Conservation (phyloP, 2,888 invertebrate species). For the Augochlorella aurata region DNA sequence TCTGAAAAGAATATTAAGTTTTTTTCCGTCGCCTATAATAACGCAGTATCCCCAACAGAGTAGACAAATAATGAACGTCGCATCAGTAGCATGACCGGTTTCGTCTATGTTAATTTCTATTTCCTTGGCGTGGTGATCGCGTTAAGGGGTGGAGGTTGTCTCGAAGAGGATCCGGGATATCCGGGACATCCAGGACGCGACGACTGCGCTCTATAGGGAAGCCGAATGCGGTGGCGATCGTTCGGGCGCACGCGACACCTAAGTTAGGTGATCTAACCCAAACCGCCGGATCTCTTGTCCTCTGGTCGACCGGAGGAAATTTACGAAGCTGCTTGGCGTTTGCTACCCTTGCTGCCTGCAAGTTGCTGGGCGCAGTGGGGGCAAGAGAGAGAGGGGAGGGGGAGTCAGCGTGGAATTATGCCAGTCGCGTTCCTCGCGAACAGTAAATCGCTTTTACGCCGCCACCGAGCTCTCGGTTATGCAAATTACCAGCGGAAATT, state of each 20-base stretch:
- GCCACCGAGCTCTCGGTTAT: not conserved
- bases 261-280: not conserved
- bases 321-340: conserved; percentile 5
- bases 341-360: not conserved
- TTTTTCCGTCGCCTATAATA: too few relatives aligned
- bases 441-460: conserved; percentile 10
- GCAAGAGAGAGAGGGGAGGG: too few relatives aligned
- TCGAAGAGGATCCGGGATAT: not conserved
- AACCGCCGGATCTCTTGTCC: not conserved
- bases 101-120: not conserved
- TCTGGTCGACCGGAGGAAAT: conserved; percentile 8
- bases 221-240: not conserved
- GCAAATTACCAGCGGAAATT: conserved; percentile 6
- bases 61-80: too few relatives aligned
- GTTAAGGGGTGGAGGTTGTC: not conserved
- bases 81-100: too few relatives aligned
- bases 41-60: too few relatives aligned
- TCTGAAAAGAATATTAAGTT: too few relatives aligned
- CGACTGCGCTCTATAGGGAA: not conserved
- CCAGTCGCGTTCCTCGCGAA: conserved; percentile 2
- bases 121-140: conserved; percentile 16
- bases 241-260: conserved; percentile 1
- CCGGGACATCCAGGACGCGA: conserved; percentile 1
- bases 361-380: too few relatives aligned
- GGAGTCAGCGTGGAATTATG: conserved; percentile 1